Base-by-base conservation (phyloP, 2,797 vertebrate genomes). In the Valencia hispanica region DNA sequence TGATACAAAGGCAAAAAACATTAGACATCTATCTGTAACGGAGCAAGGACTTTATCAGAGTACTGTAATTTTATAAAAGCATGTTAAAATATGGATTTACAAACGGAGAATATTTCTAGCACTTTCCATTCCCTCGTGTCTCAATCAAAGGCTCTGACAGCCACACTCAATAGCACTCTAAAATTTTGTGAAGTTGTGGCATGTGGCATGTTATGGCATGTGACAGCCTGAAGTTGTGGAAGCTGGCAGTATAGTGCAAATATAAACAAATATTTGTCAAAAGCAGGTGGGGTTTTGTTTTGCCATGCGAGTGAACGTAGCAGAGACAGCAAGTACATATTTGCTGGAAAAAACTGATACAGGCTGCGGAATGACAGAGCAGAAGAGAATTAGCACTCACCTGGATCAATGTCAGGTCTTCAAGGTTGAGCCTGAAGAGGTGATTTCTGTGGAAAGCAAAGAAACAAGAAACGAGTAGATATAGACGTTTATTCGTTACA, bases 331-430 rank as follows among this genome's bases (percentile, higher is more conserved):
- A 63, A 73, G 68, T 20, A 61, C 45, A 77, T 18, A 36, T 61
- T 74, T 61, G 27, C 66, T 66, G 45, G 12, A 22, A n/a, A 65
- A 73, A 73, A 53, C 36, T 1, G 78, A 88, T 68, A 72, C 75
- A 81, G 77, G 70, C 34, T 0, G 72, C 30, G 47, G 63, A 84
- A 3, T 63, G 57, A 73, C 53, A 63, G 63, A 59, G 74, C 1
- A 14, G 59, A 68, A 70, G 30, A 51, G 47, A 82, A 79, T 84
- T 78, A 81, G 70, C 75, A 87, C 96, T 87, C 95, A 99, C 98
- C 97, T 99, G 98, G 91, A 99, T 98, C 81, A 99, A 94, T 88
- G 97, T 96, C 85, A 99, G 95, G 93, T 99, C 97, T 82, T 98
- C 97, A 78, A 97, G 96, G 87, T 93, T 96, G 77, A 99, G 92